Base-by-base conservation (phyloP, 2,888 invertebrate species). In the Fragum whitleyi region DNA sequence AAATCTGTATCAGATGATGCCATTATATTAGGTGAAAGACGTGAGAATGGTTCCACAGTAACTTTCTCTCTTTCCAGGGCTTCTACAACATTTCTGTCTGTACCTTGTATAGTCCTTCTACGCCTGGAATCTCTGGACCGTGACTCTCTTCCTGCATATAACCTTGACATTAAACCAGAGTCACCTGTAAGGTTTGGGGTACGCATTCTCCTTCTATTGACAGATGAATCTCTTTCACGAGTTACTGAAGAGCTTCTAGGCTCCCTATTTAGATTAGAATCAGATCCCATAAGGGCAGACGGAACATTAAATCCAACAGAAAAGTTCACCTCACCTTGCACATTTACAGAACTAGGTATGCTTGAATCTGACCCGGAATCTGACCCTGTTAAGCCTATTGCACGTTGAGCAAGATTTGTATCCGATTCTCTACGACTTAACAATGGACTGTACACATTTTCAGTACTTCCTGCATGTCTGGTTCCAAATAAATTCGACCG, bases 31-130 rank as follows among this genome's bases (percentile, higher is more conserved):
- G 53, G 55, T n/a, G 53, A 55, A 19, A 70, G 36, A 11, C 70
- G 36, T 11, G 70, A 55, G 11, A 55, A 70, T 29, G 53, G 55
- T 23, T 70, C 70, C 53, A 36, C 26, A 21, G 59, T 23, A 21
- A 29, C 3, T 36, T 59, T 68, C 53, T 76, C 76, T 62, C 62
- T 47, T 26, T 83, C 83, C 26, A 83, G n/a, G 39, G 83, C 83
- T 39, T 76, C 76, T 14, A 39, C 42, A 7, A 83, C 74, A 39
- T 70, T 73, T 42, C 70, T 79, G 28, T 83, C 83, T 23, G 76
- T 77, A 59, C 83, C 83, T 61, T 83, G 76, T 62, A 83, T 83
- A 6, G 83, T 83, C 47, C 83, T 53, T 28, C 83, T 68, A 61
- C 83, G 51, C 19, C 79, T 72, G 2, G 76, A 76, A 68, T 75